These are phyloP conservation scores for Phoxinus phoxinus DNA, from an alignment of 2,113 vertebrate genomes.

Conservation along the genomic window DNA sequence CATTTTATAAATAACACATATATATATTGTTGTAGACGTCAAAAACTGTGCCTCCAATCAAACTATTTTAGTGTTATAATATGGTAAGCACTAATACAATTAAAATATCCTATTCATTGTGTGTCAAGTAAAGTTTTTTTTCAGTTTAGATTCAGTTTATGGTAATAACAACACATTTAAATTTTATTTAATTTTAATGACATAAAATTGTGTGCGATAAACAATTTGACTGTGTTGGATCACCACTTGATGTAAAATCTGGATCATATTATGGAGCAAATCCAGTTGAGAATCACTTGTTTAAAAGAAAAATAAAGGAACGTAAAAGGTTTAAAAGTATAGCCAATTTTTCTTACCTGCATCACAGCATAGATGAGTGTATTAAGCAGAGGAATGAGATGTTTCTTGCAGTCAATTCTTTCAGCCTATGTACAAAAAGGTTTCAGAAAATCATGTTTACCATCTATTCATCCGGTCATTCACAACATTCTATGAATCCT, in stretches of 20 bases:
- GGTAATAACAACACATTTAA: not conserved
- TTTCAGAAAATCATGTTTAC: not conserved
- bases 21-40: too few species aligned
- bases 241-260: not conserved
- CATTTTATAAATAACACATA: too few species aligned
- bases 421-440: conserved; percentile 79
- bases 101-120: not conserved
- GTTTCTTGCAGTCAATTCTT: conserved; percentile 75
- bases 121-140: not conserved
- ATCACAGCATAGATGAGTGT: conserved; percentile 89
- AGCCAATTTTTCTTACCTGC: conserved; percentile 73
- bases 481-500: not conserved
- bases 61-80: too few species aligned
- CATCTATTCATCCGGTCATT: not conserved
- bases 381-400: conserved; percentile 90
- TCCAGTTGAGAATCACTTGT: not conserved
- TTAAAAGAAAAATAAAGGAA: not conserved
- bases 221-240: not conserved
- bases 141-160: not conserved
- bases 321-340: not conserved
- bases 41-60: too few species aligned
- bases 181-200: not conserved
- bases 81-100: too few species aligned
- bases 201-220: not conserved
- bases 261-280: not conserved